Percentiles rank a stretch among this genome's conserved stretches.
Conservation (phyloP, 2,113 vertebrate genomes). For the Microtus oregoni region DNA sequence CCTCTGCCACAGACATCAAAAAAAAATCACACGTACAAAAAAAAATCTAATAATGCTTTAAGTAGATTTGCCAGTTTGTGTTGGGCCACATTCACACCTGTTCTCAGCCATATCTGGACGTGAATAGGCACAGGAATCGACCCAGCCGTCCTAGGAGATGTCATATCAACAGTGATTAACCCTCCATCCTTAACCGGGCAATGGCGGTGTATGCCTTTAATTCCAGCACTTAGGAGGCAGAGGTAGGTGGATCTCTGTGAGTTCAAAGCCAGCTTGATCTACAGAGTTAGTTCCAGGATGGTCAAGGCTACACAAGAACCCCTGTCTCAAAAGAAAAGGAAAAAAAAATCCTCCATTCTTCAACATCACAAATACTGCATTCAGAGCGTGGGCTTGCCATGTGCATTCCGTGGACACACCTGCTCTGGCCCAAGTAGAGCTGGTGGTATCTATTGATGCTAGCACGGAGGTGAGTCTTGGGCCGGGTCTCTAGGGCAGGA, state of each 20-base stretch:
- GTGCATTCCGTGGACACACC: rapidly evolving
- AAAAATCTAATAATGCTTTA: background rate
- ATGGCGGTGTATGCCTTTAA: too few relatives aligned
- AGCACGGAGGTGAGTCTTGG: rapidly evolving
- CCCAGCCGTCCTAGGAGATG: background rate
- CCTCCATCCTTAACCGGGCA: too few relatives aligned
- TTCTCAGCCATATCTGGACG: background rate
- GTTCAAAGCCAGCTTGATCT: too few relatives aligned
- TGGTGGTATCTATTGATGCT: too few relatives aligned
- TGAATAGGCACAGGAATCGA: background rate
- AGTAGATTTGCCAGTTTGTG: background rate
- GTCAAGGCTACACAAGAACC: too few relatives aligned
- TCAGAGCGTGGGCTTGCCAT: rapidly evolving
- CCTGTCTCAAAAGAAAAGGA: too few relatives aligned
- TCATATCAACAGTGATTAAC: rapidly evolving
- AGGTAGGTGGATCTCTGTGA: too few relatives aligned
- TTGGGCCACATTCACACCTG: background rate
- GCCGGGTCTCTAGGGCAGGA: rapidly evolving
- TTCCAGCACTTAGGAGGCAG: too few relatives aligned
- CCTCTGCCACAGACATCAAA: background rate
- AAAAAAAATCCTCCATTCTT: too few relatives aligned
- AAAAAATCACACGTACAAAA: background rate
- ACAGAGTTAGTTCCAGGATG: too few relatives aligned
- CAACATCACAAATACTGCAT: rapidly evolving
- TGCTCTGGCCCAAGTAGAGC: background rate